Evolutionary conservation across 2,113 vertebrate genomes (phyloP), one percentile per base, ranked within the genome.

Genomic region (Columba janthina): DNA sequence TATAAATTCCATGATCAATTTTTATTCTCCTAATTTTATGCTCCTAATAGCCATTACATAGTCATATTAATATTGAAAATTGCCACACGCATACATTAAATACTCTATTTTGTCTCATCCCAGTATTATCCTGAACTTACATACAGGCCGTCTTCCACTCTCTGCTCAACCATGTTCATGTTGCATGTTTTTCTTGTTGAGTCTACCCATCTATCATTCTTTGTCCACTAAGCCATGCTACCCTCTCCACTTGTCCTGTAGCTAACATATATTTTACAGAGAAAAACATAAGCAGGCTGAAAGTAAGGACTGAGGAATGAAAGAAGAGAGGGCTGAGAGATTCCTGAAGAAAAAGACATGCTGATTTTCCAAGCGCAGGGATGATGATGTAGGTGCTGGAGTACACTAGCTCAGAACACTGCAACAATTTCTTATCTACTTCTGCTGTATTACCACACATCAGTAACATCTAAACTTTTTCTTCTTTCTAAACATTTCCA

Each of bases 21-120:
- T 94, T 89, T 93, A 89, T 90, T 90, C 42, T 78, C n/a, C 54
- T 70, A 50, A 17, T 89, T 95, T 74, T 89, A 65, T 81, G 44
- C 28, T 90, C 92, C 77, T 65, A 94, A 69, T 32, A 65, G 28
- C 21, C 53, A 93, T 89, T 92, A 72, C 31, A 53, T 38, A 65
- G 38, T 82, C 54, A 78, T 87, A 75, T 50, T 75, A 85, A 58
- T 90, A 87, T 65, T 74, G 26, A 56, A 93, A 85, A 90, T 89
- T 93, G 32, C 40, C 28, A 80, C 42, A 53, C 13, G 26, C 16
- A 46, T 58, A 67, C 25, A 54, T 78, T 67, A 92, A 94, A 74
- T 62, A 48, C 14, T 86, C 70, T 92, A 9, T 36, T 84, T 74
- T 57, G n/a, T 66, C 73, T 84, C 53, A 36, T 78, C 29, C 24